Base-by-base conservation (phyloP, 2,888 invertebrate species). In the Automeris io region DNA sequence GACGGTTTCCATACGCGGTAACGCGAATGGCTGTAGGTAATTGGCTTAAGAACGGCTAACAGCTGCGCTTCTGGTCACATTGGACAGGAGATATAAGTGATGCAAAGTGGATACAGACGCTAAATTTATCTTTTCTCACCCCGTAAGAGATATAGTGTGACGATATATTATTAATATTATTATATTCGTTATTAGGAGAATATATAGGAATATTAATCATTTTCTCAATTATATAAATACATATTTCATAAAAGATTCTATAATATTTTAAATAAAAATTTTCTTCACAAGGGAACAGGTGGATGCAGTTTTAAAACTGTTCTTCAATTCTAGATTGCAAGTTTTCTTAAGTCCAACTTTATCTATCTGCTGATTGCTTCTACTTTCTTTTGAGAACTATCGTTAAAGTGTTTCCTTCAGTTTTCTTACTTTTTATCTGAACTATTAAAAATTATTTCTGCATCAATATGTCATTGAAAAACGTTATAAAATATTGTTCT, bases 301-400 rank as follows among this genome's bases (percentile, higher is more conserved):
- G 66, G 59, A 65, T 62, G 61, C 63, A 73, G 65, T 76, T 76
- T 65, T 63, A 67, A 70, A 76, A 73, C 66, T 73, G 66, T 69
- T 70, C 64, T 60, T 61, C 69, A 70, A 70, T 78, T 71, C 68
- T 58, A 75, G 71, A 72, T 71, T 68, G 69, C 52, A 52, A 71
- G 69, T 68, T 73, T 56, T 56, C 57, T 54, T 59, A 61, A 68
- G 51, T 61, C 55, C 49, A 80, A 82, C 71, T 81, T 80, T 74
- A 71, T 76, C 75, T 72, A 75, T 71, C 70, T 73, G 69, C 67
- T 80, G 79, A 80, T 79, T 81, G 80, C 72, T 64, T 71, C 59
- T 70, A 63, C 62, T 65, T 69, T 58, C 66, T 64, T 60, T 45
- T 45, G 51, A 52, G 66, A 68, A 74, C 64, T 72, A 75, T 70